Evolutionary conservation across 2,888 invertebrate genomes (phyloP), one percentile per base, ranked within the genome.

Genomic region (Dione vanillae): DNA sequence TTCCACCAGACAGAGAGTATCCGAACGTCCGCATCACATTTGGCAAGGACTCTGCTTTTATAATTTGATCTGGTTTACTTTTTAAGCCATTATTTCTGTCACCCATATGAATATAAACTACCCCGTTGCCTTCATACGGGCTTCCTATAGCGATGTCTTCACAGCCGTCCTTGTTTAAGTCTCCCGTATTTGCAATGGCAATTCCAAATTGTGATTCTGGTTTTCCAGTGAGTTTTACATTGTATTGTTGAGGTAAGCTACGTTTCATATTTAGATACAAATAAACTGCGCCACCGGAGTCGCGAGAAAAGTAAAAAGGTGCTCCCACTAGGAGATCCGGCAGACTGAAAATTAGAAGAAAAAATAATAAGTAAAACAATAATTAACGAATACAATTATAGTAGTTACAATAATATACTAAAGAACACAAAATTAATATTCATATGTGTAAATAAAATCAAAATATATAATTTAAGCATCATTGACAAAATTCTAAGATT

Each of bases 131-230:
- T 86, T 98, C 98, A 85, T 98, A 99, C 0, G 99, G 99, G 47
- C 99, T 99, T 6, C 99, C 99, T 59, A 99, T 96, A 0, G 98
- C 99, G 71, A 99, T 94, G 85, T 99, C 99, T 87, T 97, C 97
- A 80, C 95, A 98, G 0, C 97, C 97, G 87, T 99, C 99, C 85
- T 96, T 97, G 86, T 99, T 99, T 19, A 99, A 94, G 86, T 99
- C 99, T 9, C 99, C 99, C 67, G 99, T 94, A 80, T 96, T 97
- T 0, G 98, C 95, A 76, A 99, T 94, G 0, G 99, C 95, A 77
- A 98, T 96, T 0, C 99, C 99, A 84, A 99, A 99, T 81, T 97
- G 95, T 9, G 98, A 98, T 86, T 98, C 98, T 68, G 95, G 94
- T 74, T 96, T 95, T 0, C 98, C 98, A 6, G 96, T 96, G 20